Evolutionary conservation across 2,113 vertebrate species (phyloP).

Genomic region (Hippocampus abdominalis): DNA sequence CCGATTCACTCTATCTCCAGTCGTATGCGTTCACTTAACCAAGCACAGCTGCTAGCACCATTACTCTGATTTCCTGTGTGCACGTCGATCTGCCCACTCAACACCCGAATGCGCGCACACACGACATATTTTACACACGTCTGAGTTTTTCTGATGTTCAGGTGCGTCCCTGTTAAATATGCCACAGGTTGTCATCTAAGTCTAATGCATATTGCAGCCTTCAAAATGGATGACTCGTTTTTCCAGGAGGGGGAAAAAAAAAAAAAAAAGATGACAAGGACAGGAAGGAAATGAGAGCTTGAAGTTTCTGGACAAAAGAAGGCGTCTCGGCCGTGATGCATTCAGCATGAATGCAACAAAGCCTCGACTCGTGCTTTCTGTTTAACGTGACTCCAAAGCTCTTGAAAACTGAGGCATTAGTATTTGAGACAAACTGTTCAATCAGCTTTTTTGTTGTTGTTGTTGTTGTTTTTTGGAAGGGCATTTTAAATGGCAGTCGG

Average conservation of each 20-base stretch:
- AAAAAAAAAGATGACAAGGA: slow-evolving; percentile 11
- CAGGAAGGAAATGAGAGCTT: slow-evolving; percentile 24
- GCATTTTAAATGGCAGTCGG: slow-evolving; percentile 75
- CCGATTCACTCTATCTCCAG: slow-evolving; percentile 54
- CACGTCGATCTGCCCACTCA: slow-evolving; percentile 41
- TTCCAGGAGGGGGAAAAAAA: slow-evolving; percentile 6
- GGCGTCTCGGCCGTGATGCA: slow-evolving; percentile 33
- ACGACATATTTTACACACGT: slow-evolving; percentile 64
- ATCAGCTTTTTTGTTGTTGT: slow-evolving; percentile 65
- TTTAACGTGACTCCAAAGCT: slow-evolving; percentile 53
- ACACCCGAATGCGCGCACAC: slow-evolving; percentile 29
- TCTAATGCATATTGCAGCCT: slow-evolving; percentile 51
- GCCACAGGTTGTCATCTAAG: slow-evolving; percentile 52
- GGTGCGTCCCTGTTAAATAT: slow-evolving; percentile 59
- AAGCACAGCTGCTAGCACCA: slow-evolving; percentile 72
- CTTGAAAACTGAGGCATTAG: slow-evolving; percentile 67
- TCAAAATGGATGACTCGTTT: slow-evolving; percentile 11
- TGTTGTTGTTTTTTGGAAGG: slow-evolving; percentile 45
- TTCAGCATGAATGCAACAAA: slow-evolving; percentile 59
- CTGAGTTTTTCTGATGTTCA: slow-evolving; percentile 57
- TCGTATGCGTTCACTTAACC: slow-evolving; percentile 71
- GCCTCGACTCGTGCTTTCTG: slow-evolving; percentile 54
- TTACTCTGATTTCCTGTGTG: slow-evolving; percentile 66
- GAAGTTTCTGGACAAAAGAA: slow-evolving; percentile 32
- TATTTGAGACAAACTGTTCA: slow-evolving; percentile 74